Evolutionary conservation across 1,140 invertebrate genomes (phyloP).

Genomic region (Pseudomyrmex gracilis): DNA sequence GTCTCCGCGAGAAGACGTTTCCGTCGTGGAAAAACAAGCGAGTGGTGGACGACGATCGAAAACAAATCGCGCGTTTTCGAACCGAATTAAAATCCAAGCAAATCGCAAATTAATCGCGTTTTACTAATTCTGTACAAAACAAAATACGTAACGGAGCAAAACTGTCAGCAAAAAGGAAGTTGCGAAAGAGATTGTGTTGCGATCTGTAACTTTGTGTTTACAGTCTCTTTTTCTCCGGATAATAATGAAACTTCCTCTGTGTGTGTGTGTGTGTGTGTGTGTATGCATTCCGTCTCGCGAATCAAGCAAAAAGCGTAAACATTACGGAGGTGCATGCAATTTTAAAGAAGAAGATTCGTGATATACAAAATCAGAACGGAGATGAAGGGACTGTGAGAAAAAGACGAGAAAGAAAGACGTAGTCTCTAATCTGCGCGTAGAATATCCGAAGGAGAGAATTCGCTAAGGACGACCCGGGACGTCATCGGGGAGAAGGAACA

Average conservation of each 20-base stretch:
- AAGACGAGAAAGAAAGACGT: not conserved
- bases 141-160: no score
- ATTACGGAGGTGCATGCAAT: conserved; percentile 68
- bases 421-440: conserved; percentile 71
- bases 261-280: no score
- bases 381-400: conserved; percentile 33
- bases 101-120: no score
- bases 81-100: no score
- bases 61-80: no score
- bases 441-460: conserved; percentile 71
- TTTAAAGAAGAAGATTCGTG: conserved; percentile 59
- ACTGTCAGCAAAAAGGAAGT: no score
- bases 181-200: not conserved
- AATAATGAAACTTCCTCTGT: not conserved
- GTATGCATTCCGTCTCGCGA: not conserved
- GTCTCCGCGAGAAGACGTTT: not conserved
- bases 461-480: conserved; percentile 53
- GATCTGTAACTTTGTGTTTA: no score
- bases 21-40: not conserved
- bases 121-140: no score
- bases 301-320: not conserved
- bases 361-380: conserved; percentile 23
- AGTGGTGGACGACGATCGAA: no score
- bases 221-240: not conserved
- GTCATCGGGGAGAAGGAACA: conserved; percentile 38